Conservation (phyloP, 1,140 invertebrate species). For the Solenopsis invicta region DNA sequence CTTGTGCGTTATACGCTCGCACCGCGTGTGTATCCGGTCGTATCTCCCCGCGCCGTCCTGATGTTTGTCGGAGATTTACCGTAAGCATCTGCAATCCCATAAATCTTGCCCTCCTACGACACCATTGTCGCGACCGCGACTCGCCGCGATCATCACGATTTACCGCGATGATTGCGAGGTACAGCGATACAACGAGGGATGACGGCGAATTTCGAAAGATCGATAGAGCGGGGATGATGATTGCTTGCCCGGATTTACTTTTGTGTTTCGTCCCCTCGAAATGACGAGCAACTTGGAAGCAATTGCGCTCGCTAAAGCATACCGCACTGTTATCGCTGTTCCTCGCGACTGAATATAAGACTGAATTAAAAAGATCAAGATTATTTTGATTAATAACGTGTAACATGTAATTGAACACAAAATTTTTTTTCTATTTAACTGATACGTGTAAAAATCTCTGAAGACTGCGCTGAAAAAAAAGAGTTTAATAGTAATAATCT, state of each 20-base stretch:
- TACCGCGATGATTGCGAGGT: slow-evolving; percentile 31
- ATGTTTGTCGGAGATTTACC: slow-evolving; percentile 61
- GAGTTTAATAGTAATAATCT: too few relatives aligned
- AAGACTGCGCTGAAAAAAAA: too few relatives aligned
- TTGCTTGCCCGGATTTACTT: slow-evolving; percentile 24
- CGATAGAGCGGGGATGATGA: slow-evolving; percentile 24
- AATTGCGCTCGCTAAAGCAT: neutral
- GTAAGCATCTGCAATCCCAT: slow-evolving; percentile 62
- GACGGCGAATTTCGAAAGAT: slow-evolving; percentile 17
- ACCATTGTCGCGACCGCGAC: slow-evolving; percentile 49
- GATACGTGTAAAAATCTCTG: neutral
- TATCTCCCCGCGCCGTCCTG: slow-evolving; percentile 35
- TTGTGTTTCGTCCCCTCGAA: neutral
- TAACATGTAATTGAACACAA: neutral
- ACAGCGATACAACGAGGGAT: neutral
- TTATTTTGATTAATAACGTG: neutral
- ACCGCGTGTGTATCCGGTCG: slow-evolving; percentile 27
- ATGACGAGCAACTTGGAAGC: slow-evolving; percentile 3
- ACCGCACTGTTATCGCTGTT: neutral
- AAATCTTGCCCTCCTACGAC: slow-evolving; percentile 49
- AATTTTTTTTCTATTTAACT: neutral
- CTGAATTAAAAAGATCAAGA: neutral
- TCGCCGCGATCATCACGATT: slow-evolving; percentile 49
- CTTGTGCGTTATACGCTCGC: slow-evolving; percentile 15
- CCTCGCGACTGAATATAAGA: neutral